Conservation (phyloP, 1,140 invertebrate genomes). For the Hestina assimilis region DNA sequence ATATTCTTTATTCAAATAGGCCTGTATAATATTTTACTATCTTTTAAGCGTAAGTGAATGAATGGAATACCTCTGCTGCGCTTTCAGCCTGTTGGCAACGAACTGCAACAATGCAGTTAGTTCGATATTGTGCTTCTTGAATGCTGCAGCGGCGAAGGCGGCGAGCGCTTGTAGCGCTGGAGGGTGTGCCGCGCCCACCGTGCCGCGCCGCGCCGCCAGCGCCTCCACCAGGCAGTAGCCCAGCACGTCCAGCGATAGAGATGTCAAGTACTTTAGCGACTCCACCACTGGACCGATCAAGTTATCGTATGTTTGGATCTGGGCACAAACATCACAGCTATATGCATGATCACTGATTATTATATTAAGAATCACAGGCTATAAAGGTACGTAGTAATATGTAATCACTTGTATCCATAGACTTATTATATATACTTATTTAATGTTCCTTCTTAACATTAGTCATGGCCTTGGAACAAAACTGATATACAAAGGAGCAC, state of each 20-base stretch:
- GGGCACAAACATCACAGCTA: too few species aligned
- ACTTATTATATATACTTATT: too few species aligned
- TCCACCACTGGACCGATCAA: constrained; percentile 98
- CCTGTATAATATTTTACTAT: background rate
- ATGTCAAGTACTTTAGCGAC: constrained; percentile 97
- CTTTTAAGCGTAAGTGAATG: background rate
- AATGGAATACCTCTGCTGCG: constrained; percentile 89
- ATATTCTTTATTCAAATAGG: too few species aligned
- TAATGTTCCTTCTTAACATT: too few species aligned
- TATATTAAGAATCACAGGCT: too few species aligned
- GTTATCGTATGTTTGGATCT: constrained; percentile 99
- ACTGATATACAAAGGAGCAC: too few species aligned
- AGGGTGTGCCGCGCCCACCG: constrained; percentile 94
- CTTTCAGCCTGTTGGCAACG: constrained; percentile 97
- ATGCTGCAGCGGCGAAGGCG: constrained; percentile 96
- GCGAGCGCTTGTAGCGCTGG: constrained; percentile 96
- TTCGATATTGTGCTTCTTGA: constrained; percentile 98
- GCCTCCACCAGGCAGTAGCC: constrained; percentile 97
- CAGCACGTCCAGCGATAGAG: constrained; percentile 97
- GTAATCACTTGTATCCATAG: too few species aligned
- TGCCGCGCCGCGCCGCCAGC: constrained; percentile 87
- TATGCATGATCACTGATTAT: too few species aligned
- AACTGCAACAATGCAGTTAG: constrained; percentile 96
- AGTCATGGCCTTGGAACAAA: too few species aligned
- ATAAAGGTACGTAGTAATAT: too few species aligned